phyloP scores from a whole-genome alignment of 2,797 vertebrate genomes.

The Emydoidea blandingii region DNA sequence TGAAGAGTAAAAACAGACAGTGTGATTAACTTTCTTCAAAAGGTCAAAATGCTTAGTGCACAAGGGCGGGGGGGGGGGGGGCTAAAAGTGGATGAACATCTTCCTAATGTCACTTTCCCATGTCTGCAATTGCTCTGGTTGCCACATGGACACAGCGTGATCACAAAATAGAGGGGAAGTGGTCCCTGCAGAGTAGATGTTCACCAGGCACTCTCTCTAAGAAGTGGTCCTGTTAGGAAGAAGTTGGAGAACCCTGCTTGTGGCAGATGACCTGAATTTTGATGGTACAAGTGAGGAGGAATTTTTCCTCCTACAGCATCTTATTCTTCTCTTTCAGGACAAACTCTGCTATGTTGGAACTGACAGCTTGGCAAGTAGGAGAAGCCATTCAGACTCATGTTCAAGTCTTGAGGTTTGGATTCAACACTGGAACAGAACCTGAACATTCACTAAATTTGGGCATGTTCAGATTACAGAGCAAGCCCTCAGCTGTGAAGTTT shows the following conservation, averaged over 20 bases:
- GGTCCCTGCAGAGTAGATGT: background rate
- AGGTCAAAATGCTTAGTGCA: slow-evolving; percentile 67
- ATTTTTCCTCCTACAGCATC: background rate
- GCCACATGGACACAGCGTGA: background rate
- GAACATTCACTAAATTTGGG: background rate
- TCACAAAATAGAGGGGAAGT: background rate
- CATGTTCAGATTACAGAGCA: background rate
- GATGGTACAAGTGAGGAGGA: background rate
- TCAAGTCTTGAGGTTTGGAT: background rate
- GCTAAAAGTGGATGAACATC: slow-evolving; percentile 36
- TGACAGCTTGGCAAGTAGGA: background rate
- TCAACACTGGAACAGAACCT: background rate
- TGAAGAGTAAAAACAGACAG: slow-evolving; percentile 71
- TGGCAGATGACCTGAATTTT: background rate
- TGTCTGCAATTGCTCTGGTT: background rate
- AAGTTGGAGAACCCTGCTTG: background rate
- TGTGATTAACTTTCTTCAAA: slow-evolving; percentile 73
- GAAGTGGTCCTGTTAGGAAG: background rate
- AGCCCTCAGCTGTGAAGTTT: background rate
- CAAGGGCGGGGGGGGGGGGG: too few species aligned
- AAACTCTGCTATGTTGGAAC: background rate
- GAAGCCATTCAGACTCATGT: background rate
- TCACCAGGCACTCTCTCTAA: background rate
- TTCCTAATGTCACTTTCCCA: slow-evolving; percentile 34
- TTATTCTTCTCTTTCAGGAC: background rate